Base-by-base conservation (phyloP, 30 jellyfish, hydroid and myxozoan genomes). In the Cassiopea xamachana region DNA sequence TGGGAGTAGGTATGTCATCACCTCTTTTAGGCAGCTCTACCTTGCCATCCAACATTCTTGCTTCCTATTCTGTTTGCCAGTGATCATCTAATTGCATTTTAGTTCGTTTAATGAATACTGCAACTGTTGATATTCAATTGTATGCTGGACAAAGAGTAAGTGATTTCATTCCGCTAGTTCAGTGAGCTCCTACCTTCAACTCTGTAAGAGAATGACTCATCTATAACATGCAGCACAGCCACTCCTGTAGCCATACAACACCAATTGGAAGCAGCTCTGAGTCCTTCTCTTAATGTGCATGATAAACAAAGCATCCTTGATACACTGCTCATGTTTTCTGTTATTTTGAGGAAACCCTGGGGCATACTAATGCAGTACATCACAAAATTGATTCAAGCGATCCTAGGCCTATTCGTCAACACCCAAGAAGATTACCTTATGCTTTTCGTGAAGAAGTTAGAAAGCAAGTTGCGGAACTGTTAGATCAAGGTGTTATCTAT, bases 41-140 rank as follows among this genome's bases (percentile, higher is more conserved):
- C 9, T 68, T 86, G 15, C 75, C 88, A 75, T 17, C 80, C 59
- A 43, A 18, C 70, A 47, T 87, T 48, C 71, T 76, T 6, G 84
- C 85, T n/a, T 87, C 88, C 51, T 75, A 67, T 62, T 16, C 94
- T 10, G 93, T 86, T 47, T 9, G 87, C 64, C 93, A 86, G 73
- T 81, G 88, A 10, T 8, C 59, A 3, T 5, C 17, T 73, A 59
- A 73, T 19, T 2, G 18, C 70, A 77, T 77, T 8, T 60, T 75
- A 48, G 89, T 87, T 12, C 83, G 79, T 13, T 67, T 87, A 48
- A 76, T 87, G 94, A 87, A 77, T 64, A 76, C 84, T 9, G 60
- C 89, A 55, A 76, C 67, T 77, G 48, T 76, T 86, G 88, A 74
- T 43, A 5, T 60, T 73, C 88, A 86, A 43, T 86, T 86, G 59